Percentiles rank a stretch among this genome's conserved stretches.
These are phyloP conservation scores for Dromiciops gliroides DNA, from an alignment of 2,113 vertebrate genomes.

Conservation along the genomic window DNA sequence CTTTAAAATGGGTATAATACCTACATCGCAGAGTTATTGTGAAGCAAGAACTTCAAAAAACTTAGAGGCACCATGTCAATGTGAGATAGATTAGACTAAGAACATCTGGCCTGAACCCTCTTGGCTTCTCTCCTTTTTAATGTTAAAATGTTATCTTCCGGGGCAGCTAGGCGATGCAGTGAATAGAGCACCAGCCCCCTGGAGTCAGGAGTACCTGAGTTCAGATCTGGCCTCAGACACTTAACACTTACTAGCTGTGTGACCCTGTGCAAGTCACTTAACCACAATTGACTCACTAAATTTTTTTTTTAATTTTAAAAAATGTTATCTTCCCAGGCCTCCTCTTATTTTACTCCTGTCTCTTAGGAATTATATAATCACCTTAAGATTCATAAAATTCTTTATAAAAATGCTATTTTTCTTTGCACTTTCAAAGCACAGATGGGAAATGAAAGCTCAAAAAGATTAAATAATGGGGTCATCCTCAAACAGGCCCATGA, in stretches of 20 bases:
- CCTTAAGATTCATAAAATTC: neutral
- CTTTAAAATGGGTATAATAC: neutral
- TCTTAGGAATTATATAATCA: neutral
- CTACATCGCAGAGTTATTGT: neutral
- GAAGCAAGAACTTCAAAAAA: neutral
- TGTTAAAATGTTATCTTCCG: too few relatives aligned
- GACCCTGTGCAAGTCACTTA: too few relatives aligned
- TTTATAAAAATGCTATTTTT: neutral
- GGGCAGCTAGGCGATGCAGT: too few relatives aligned
- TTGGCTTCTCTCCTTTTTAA: neutral
- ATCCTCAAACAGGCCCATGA: neutral
- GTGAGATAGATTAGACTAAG: neutral
- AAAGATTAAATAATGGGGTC: neutral
- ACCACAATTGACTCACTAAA: too few relatives aligned
- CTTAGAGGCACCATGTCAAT: neutral
- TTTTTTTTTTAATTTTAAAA: too few relatives aligned
- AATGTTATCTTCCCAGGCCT: neutral
- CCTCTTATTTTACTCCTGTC: neutral
- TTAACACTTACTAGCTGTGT: too few relatives aligned
- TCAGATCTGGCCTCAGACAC: too few relatives aligned
- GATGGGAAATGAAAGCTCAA: neutral
- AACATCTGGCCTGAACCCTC: neutral
- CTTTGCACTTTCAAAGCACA: neutral
- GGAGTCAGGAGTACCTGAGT: too few relatives aligned
- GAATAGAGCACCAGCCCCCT: too few relatives aligned